Evolutionary conservation across 2,888 invertebrate species (phyloP).

Genomic region (Acanthoscelides obtectus): DNA sequence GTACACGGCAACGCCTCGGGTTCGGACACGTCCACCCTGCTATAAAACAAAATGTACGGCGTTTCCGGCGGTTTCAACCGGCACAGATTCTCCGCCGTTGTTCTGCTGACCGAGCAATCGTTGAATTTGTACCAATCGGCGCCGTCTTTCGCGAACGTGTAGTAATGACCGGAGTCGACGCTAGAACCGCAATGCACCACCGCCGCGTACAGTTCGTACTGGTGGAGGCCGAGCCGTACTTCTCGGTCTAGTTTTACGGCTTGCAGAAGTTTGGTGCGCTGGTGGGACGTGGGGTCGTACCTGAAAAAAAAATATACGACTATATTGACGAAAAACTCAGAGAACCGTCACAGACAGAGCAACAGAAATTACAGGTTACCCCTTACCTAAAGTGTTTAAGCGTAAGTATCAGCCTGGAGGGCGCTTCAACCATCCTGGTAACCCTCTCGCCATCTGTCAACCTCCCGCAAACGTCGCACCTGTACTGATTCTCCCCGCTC

Average conservation of each 20-base stretch:
- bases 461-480: conserved; percentile 70
- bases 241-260: conserved; percentile 50
- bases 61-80: conserved; percentile 67
- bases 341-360: no score
- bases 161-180: conserved; percentile 81
- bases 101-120: conserved; percentile 65
- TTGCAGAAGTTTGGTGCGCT: conserved; percentile 76
- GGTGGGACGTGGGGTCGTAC: conserved; percentile 65
- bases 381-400: conserved; percentile 64
- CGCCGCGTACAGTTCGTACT: conserved; percentile 73
- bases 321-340: neutral
- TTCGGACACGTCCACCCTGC: conserved; percentile 42
- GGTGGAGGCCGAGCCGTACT: conserved; percentile 53
- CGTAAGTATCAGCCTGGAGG: conserved; percentile 73
- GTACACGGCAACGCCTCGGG: conserved; percentile 35
- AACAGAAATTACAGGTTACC: no score
- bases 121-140: conserved; percentile 76
- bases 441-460: conserved; percentile 73
- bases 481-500: conserved; percentile 77
- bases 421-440: conserved; percentile 66
- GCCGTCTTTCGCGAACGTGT: conserved; percentile 71
- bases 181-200: conserved; percentile 81
- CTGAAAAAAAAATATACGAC: conserved; percentile 34
- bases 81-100: conserved; percentile 58
- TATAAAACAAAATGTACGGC: conserved; percentile 79